A percentile compares a stretch with the other conserved stretches of the same genome.
Evolutionary conservation across 2,797 vertebrate species (phyloP).

Genomic region (Hylomyscus alleni): DNA sequence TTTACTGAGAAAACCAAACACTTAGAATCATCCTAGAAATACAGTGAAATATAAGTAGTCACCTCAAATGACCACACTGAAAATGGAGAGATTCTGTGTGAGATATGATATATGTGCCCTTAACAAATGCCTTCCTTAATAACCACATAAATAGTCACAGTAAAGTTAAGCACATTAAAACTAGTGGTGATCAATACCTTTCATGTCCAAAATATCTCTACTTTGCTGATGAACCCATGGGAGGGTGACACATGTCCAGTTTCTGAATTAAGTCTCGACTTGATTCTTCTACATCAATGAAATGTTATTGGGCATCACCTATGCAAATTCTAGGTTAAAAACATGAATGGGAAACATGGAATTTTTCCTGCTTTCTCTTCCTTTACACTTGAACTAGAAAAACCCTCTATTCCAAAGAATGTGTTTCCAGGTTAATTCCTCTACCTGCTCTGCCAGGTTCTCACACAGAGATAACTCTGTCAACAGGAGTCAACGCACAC

Average conservation of each 20-base stretch:
- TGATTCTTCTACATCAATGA: neutral
- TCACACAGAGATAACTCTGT: neutral
- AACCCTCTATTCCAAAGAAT: neutral
- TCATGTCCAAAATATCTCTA: neutral
- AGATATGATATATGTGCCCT: neutral
- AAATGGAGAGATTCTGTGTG: neutral
- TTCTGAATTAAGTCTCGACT: neutral
- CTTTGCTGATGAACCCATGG: neutral
- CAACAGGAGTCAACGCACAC: neutral
- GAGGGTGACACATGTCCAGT: neutral
- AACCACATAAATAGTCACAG: neutral
- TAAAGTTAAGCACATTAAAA: slow-evolving; percentile 46
- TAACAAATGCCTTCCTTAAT: slow-evolving; percentile 33
- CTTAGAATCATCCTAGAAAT: slow-evolving; percentile 43
- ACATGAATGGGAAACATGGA: neutral
- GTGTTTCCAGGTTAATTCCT: neutral
- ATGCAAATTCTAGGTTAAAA: neutral
- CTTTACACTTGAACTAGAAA: neutral
- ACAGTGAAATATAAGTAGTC: slow-evolving; percentile 8
- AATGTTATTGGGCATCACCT: slow-evolving; percentile 15
- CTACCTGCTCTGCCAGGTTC: neutral
- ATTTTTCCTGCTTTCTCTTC: neutral
- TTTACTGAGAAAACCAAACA: slow-evolving; percentile 11
- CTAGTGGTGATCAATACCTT: neutral
- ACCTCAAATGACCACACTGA: neutral